phyloP scores from a whole-genome alignment of 1,140 invertebrate genomes.

The Caerostris extrusa region DNA sequence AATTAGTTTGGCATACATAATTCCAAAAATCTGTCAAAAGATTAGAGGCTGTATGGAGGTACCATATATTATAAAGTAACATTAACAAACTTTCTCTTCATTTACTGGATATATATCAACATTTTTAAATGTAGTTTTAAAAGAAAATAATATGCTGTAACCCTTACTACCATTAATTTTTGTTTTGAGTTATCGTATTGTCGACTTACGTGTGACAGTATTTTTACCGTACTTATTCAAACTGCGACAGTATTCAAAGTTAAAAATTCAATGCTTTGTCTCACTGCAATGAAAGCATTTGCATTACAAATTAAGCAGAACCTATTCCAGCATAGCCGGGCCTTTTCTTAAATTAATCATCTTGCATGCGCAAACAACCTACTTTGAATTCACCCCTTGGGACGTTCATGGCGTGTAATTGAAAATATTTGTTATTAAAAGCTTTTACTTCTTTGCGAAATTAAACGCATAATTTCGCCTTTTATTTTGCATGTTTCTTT shows the following conservation, averaged over 20 bases:
- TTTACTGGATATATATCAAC: too few relatives aligned
- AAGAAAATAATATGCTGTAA: neutral
- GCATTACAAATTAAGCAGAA: constrained; percentile 30
- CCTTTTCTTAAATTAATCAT: constrained; percentile 18
- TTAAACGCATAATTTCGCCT: neutral
- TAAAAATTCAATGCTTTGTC: neutral
- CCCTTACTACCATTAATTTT: constrained; percentile 4
- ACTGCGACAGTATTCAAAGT: neutral
- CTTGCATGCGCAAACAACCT: neutral
- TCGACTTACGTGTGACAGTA: neutral
- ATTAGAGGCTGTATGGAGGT: too few relatives aligned
- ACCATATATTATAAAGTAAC: too few relatives aligned
- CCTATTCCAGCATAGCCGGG: neutral
- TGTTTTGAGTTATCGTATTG: neutral
- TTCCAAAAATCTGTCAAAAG: too few relatives aligned
- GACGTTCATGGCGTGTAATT: neutral
- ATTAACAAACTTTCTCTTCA: too few relatives aligned
- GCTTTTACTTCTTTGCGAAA: neutral
- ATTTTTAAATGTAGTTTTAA: too few relatives aligned
- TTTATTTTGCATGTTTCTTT: neutral
- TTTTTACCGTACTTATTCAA: neutral
- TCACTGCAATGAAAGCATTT: neutral
- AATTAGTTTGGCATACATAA: too few relatives aligned
- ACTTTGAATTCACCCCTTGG: neutral
- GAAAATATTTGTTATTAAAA: constrained; percentile 40